phyloP scores from a whole-genome alignment of 2,113 vertebrate species.

The Lampris incognitus region DNA sequence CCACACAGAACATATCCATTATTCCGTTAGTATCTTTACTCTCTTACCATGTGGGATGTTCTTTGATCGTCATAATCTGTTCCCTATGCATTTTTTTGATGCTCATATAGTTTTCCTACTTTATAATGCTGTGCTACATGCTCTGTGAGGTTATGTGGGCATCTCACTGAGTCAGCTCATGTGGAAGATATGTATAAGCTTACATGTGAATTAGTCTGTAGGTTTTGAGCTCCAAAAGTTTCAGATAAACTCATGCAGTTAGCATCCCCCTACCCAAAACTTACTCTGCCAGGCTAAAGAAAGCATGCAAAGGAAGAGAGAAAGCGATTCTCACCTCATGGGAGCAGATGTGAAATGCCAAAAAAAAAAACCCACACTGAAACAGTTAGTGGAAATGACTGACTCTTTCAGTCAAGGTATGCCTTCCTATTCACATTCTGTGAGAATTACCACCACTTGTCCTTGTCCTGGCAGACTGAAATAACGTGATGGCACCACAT shows the following conservation, averaged over 20 bases:
- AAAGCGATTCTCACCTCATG: constrained; percentile 50
- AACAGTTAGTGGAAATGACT: constrained; percentile 26
- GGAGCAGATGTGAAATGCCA: constrained; percentile 1
- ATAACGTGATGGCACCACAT: constrained; percentile 33
- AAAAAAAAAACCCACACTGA: background rate
- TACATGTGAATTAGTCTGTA: too few species aligned
- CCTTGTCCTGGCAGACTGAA: constrained; percentile 32
- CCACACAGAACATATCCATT: too few species aligned
- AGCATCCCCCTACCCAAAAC: constrained; percentile 6
- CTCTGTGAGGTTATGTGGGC: too few species aligned
- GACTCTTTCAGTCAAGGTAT: constrained; percentile 31
- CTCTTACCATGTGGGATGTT: too few species aligned
- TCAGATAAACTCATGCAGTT: background rate
- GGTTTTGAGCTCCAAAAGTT: background rate
- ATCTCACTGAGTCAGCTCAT: too few species aligned
- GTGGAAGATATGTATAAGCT: too few species aligned
- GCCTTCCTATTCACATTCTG: constrained; percentile 31
- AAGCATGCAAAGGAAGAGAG: background rate
- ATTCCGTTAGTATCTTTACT: too few species aligned
- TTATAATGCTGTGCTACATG: too few species aligned
- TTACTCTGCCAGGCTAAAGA: background rate
- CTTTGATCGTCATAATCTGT: too few species aligned
- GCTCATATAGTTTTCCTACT: too few species aligned
- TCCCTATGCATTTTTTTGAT: too few species aligned
- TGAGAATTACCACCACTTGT: constrained; percentile 11